Evolutionary conservation across 2,113 vertebrate species (phyloP), one percentile per base, ranked within the genome.

Genomic region (Larimichthys polyactis): DNA sequence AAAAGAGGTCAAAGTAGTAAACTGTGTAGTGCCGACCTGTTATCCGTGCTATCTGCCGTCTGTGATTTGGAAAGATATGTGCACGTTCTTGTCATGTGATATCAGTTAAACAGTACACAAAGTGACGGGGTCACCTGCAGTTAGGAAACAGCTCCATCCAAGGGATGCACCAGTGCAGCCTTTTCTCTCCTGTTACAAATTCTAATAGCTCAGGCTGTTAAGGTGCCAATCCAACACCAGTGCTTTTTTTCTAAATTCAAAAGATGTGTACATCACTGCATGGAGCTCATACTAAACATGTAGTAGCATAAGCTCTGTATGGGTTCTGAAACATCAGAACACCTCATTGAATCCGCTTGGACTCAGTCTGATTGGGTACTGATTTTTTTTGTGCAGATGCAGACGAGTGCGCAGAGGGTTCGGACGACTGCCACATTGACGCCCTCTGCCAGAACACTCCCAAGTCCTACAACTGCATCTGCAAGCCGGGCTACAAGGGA

Each of bases 361-460:
- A 63, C 29, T 62, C 4, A 0, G 1, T 81, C 67, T 75, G 32
- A 85, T 57, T 24, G 52, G 15, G 2, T 55, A 5, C 64, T 73
- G 9, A 74, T 77, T 4, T 73, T 73, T 73, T 84, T 24, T 70
- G 19, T 80, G 7, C 93, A 97, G 98, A 99, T 81, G 93, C 95
- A 55, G 98, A 99, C 0, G 98, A 99, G 90, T 99, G 98, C 0
- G 95, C 97, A 0, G 97, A 97, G 87, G 96, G 91, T 60, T 97
- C 98, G 0, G 98, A 99, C 1, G 97, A 99, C 92, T 99, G 98
- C 88, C 97, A 99, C 94, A 99, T 99, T 1, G 98, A 99, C 14
- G 98, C 98, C 9, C 96, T 99, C 84, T 99, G 98, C 91, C 98
- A 99, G 93, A 99, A 99, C 93, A 99, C 97, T 0, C 96, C 96